Evolutionary conservation across 2,888 invertebrate species (phyloP).

Genomic region (Scaptomyza cyrtandrae): DNA sequence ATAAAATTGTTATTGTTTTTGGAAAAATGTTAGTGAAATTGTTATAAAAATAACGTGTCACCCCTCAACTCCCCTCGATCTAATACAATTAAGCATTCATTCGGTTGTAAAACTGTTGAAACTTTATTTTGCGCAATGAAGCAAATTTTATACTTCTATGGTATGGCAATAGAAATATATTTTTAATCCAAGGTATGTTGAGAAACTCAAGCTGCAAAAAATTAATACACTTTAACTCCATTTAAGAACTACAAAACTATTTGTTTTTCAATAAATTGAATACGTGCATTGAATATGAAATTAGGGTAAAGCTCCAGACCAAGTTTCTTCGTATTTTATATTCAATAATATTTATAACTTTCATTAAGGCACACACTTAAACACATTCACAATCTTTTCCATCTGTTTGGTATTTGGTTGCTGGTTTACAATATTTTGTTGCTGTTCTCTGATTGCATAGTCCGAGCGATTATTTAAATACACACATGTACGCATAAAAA

Average conservation of each 20-base stretch:
- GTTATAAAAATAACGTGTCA: not conserved
- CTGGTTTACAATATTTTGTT: not conserved
- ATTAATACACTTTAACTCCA: not conserved
- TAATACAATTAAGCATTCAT: no score
- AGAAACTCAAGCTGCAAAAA: not conserved
- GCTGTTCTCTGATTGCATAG: constrained; percentile 20
- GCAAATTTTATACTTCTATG: no score
- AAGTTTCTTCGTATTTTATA: not conserved
- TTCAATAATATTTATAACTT: not conserved
- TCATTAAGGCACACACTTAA: not conserved
- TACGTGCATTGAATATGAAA: not conserved
- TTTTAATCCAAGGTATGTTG: not conserved
- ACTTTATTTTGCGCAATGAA: no score
- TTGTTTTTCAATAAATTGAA: not conserved
- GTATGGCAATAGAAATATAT: not conserved
- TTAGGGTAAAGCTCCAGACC: not conserved
- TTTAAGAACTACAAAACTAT: not conserved
- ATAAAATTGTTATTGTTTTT: not conserved
- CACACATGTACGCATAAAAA: not conserved
- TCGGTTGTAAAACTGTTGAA: no score
- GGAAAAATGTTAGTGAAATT: not conserved
- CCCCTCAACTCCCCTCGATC: no score
- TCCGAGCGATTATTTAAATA: constrained; percentile 5
- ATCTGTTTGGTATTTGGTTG: constrained; percentile 10
- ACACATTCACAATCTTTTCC: not conserved